Percentiles rank a stretch among this genome's conserved stretches.
phyloP scores from a whole-genome alignment of 1,140 invertebrate genomes.

The Aphis gossypii region DNA sequence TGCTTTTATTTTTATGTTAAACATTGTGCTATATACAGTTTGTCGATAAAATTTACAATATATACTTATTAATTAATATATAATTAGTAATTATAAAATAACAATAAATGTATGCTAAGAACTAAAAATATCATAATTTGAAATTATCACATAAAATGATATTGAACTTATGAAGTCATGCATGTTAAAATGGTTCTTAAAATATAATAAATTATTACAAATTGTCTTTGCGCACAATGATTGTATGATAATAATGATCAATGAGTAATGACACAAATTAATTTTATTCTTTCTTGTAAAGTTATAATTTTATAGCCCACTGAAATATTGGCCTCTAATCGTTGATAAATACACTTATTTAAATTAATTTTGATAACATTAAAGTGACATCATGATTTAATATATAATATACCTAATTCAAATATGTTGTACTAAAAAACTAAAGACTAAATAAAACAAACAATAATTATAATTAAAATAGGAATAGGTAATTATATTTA shows the following conservation, averaged over 20 bases:
- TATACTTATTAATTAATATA: background rate
- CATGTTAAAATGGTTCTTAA: background rate
- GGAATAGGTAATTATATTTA: background rate
- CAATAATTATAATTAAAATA: background rate
- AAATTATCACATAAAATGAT: background rate
- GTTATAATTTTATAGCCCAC: background rate
- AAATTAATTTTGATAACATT: slow-evolving; percentile 2
- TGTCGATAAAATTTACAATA: background rate
- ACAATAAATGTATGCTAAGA: background rate
- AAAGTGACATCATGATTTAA: background rate
- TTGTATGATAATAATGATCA: background rate
- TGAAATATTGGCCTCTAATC: background rate
- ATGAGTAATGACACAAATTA: background rate
- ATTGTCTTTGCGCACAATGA: background rate
- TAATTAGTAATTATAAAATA: background rate
- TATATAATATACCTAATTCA: background rate
- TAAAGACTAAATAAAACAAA: background rate
- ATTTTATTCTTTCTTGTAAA: slow-evolving; percentile 9
- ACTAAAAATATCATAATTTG: background rate
- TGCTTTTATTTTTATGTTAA: background rate
- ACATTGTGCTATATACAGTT: background rate
- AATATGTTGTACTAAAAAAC: background rate
- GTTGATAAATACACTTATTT: background rate
- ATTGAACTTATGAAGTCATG: background rate
- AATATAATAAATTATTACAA: background rate